Conservation (phyloP, 2,888 invertebrate species). For the Drosophila kuntzei region DNA sequence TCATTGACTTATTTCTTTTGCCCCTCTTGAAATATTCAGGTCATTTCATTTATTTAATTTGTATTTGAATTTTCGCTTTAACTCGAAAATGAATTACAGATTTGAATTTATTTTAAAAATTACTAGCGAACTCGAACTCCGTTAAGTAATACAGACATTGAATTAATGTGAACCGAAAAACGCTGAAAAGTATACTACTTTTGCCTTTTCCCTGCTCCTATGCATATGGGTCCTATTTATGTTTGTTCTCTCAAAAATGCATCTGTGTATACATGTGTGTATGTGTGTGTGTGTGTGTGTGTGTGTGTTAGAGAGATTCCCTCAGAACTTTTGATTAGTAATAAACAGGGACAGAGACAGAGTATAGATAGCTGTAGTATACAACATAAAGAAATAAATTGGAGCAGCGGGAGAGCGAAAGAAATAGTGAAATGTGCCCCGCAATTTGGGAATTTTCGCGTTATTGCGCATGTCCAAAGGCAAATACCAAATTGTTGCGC, state of each 20-base stretch:
- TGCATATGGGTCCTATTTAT: constrained; percentile 17
- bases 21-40: neutral
- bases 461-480: constrained; percentile 38
- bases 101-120: neutral
- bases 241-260: constrained; percentile 29
- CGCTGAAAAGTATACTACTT: constrained; percentile 66
- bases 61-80: neutral
- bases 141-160: constrained; percentile 20
- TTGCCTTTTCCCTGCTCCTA: constrained; percentile 30
- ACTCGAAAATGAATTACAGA: neutral
- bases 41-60: neutral
- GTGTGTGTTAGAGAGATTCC: constrained; percentile 25
- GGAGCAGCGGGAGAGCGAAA: constrained; percentile 2
- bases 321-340: constrained; percentile 50
- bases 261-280: constrained; percentile 7
- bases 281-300: constrained; percentile 2
- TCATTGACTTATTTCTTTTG: neutral
- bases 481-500: constrained; percentile 28
- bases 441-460: constrained; percentile 8
- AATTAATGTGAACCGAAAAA: constrained; percentile 45
- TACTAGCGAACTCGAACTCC: constrained; percentile 1
- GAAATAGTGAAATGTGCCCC: neutral
- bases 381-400: constrained; percentile 20
- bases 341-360: constrained; percentile 25
- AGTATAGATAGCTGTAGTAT: constrained; percentile 40